Evolutionary conservation across 2,113 vertebrate species (phyloP).

Genomic region (Brachionichthys hirsutus): DNA sequence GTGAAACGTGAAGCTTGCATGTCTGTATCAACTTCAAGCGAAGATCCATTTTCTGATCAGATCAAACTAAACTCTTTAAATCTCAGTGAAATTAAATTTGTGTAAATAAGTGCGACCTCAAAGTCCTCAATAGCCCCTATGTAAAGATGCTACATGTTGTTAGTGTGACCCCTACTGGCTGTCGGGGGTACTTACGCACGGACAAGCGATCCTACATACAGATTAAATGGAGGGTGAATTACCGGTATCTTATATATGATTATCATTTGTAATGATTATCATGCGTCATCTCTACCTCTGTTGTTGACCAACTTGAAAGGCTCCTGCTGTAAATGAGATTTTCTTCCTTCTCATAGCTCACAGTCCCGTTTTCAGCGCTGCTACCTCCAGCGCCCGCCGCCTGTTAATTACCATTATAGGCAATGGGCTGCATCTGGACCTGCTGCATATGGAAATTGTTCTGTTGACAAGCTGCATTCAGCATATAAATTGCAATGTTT

Average conservation of each 20-base stretch:
- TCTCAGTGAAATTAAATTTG: conserved; percentile 34
- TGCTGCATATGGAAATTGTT: conserved; percentile 41
- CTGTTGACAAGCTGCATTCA: conserved; percentile 31
- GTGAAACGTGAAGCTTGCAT: not conserved
- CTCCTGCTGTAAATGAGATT: conserved; percentile 18
- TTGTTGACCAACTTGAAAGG: conserved; percentile 6
- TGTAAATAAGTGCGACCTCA: too few relatives aligned
- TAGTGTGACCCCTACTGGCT: conserved; percentile 70
- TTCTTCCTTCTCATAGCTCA: conserved; percentile 7
- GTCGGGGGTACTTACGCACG: conserved; percentile 15
- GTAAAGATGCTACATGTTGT: conserved; percentile 8
- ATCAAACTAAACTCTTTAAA: conserved; percentile 9
- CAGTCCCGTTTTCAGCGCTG: conserved; percentile 33
- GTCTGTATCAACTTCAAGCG: conserved; percentile 17
- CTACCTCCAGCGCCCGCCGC: conserved; percentile 13
- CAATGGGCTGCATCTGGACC: conserved; percentile 50
- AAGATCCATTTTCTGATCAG: conserved; percentile 10
- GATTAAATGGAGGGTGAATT: not conserved
- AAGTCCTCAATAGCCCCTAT: conserved; percentile 15
- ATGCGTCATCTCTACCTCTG: not conserved
- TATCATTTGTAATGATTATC: conserved; percentile 5
- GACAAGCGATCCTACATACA: not conserved
- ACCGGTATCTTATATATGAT: conserved; percentile 6
- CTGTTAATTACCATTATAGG: conserved; percentile 46
- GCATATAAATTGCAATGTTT: conserved; percentile 28